Conservation (phyloP, 2,797 vertebrate genomes). For the Silurus aristotelis region DNA sequence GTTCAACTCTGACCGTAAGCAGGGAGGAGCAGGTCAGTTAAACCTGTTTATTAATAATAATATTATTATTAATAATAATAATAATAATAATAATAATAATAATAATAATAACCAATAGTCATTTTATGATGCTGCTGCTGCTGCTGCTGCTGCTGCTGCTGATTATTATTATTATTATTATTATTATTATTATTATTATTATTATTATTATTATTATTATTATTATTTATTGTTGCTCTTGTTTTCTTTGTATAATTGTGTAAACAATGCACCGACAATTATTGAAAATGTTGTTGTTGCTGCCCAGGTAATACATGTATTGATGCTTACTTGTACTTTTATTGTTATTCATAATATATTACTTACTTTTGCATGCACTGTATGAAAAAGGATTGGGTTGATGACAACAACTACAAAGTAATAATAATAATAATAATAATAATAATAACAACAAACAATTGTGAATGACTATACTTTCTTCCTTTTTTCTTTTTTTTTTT, state of each 20-base stretch:
- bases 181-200: neutral
- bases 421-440: neutral
- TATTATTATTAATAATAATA: slow-evolving; percentile 5
- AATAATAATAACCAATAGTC: neutral
- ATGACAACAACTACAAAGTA: neutral
- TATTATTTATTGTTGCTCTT: neutral
- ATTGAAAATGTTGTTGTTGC: neutral
- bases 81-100: neutral
- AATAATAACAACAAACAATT: neutral
- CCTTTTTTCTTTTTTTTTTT: neutral
- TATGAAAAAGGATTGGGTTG: neutral
- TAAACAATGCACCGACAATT: neutral
- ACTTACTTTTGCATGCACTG: neutral
- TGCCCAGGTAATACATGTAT: neutral
- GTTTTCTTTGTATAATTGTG: neutral
- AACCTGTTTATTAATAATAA: neutral
- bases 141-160: no score
- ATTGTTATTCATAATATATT: neutral
- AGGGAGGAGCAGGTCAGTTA: slow-evolving; percentile 41
- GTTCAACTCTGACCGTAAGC: slow-evolving; percentile 2
- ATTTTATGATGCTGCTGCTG: no score
- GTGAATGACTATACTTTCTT: neutral
- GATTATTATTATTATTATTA: no score
- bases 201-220: neutral
- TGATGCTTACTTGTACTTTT: neutral